Conservation (phyloP, 1,140 invertebrate genomes). For the Drosophila jambulina region DNA sequence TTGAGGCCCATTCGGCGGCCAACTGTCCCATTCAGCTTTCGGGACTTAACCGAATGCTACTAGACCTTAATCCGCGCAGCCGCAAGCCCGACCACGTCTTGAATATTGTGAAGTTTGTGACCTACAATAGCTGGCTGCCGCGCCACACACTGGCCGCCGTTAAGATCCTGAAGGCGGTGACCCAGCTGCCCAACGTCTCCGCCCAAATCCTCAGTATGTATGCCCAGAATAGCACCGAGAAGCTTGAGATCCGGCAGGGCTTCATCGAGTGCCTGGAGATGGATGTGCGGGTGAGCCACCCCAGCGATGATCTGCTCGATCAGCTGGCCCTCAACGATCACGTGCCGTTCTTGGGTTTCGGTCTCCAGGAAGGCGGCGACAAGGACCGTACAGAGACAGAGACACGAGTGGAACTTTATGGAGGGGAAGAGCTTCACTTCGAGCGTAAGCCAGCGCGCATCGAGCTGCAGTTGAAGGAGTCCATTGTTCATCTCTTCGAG, state of each 20-base stretch:
- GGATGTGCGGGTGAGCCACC: conserved; percentile 85
- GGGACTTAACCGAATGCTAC: conserved; percentile 91
- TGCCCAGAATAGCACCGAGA: conserved; percentile 87
- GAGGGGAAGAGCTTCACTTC: conserved; percentile 61
- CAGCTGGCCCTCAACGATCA: conserved; percentile 24
- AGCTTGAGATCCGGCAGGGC: conserved; percentile 89
- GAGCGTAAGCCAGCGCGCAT: conserved; percentile 61
- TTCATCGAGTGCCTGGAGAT: conserved; percentile 95
- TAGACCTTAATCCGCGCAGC: conserved; percentile 92
- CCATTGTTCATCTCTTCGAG: conserved; percentile 91
- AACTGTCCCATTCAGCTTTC: conserved; percentile 89
- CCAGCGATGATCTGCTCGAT: conserved; percentile 29
- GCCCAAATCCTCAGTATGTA: conserved; percentile 90
- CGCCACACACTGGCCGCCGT: conserved; percentile 90
- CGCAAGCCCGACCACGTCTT: conserved; percentile 92
- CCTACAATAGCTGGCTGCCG: conserved; percentile 89
- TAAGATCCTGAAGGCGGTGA: conserved; percentile 89
- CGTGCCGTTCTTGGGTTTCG: conserved; percentile 18
- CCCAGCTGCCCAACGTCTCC: conserved; percentile 88
- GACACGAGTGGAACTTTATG: too few relatives aligned
- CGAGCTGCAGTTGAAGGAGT: conserved; percentile 87
- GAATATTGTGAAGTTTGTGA: conserved; percentile 92
- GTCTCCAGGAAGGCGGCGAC: conserved; percentile 1
- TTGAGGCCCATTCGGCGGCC: conserved; percentile 87
- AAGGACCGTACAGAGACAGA: conserved; percentile 4